Evolutionary conservation across 1,140 invertebrate genomes (phyloP).

Genomic region (Conopomorpha cramerella): DNA sequence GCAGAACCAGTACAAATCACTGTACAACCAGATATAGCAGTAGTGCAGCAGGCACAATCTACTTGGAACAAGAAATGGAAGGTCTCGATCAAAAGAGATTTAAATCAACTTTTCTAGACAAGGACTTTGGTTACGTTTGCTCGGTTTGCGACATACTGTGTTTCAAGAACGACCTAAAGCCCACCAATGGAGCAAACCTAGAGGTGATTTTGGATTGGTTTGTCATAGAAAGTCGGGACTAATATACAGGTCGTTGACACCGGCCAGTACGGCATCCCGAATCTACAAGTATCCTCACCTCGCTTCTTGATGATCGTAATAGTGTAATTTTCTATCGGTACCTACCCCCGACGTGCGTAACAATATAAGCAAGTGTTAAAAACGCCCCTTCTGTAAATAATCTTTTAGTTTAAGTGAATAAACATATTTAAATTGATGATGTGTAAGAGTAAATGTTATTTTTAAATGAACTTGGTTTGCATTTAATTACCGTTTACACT

Average conservation of each 20-base stretch:
- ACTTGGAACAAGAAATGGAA: constrained; percentile 11
- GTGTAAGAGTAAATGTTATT: too few relatives aligned
- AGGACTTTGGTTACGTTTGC: constrained; percentile 15
- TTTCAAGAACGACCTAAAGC: constrained; percentile 21
- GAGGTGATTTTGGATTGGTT: constrained; percentile 22
- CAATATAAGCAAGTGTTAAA: too few relatives aligned
- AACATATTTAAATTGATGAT: too few relatives aligned
- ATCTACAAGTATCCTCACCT: constrained; percentile 26
- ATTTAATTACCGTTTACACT: too few relatives aligned
- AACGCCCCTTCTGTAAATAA: too few relatives aligned
- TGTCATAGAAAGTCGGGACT: constrained; percentile 20
- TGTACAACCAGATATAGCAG: constrained; percentile 9
- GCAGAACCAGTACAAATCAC: constrained; percentile 10
- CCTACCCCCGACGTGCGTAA: too few relatives aligned
- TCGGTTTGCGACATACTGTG: constrained; percentile 22
- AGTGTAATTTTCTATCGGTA: too few relatives aligned
- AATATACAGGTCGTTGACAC: constrained; percentile 22
- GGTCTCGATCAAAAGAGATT: constrained; percentile 6
- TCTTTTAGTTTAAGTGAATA: too few relatives aligned
- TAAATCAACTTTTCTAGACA: constrained; percentile 6
- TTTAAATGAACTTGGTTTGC: too few relatives aligned
- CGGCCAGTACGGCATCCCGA: constrained; percentile 26
- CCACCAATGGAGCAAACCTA: constrained; percentile 19
- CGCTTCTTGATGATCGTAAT: too few relatives aligned
- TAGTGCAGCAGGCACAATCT: constrained; percentile 9